A percentile compares a stretch with the other conserved stretches of the same genome.
Conservation (phyloP, 1,140 invertebrate genomes). For the Drosophila punjabiensis region DNA sequence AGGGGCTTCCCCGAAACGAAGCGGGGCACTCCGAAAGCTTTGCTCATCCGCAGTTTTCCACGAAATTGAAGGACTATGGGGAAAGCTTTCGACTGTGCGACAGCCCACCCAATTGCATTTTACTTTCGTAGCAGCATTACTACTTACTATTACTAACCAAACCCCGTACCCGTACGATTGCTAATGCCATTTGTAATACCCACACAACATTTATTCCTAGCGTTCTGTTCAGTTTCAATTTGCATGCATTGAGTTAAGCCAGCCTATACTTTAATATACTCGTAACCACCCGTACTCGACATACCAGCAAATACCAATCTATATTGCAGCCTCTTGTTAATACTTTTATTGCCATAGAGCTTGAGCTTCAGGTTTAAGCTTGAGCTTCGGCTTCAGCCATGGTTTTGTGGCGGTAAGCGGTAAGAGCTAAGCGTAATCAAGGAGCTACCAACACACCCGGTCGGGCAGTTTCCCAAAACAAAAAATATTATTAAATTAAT, state of each 20-base stretch:
- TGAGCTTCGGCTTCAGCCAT: constrained; percentile 22
- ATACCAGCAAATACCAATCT: constrained; percentile 57
- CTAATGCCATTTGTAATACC: constrained; percentile 66
- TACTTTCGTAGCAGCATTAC: constrained; percentile 59
- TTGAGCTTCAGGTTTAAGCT: constrained; percentile 2
- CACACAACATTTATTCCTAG: constrained; percentile 69
- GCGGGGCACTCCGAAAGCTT: constrained; percentile 63
- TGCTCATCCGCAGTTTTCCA: constrained; percentile 53
- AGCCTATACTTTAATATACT: constrained; percentile 60
- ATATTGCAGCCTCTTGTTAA: constrained; percentile 62
- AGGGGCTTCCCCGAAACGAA: constrained; percentile 40
- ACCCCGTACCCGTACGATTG: constrained; percentile 49
- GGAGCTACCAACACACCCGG: constrained; percentile 15
- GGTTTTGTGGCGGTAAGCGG: constrained; percentile 37
- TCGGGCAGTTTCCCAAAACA: background rate
- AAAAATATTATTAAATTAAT: background rate
- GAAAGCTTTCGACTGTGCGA: constrained; percentile 73
- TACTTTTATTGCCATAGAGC: constrained; percentile 7
- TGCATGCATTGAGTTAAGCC: constrained; percentile 75
- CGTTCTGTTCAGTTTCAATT: constrained; percentile 72
- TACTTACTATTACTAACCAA: constrained; percentile 62
- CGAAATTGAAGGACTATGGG: constrained; percentile 44
- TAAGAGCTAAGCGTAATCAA: constrained; percentile 29
- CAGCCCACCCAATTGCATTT: constrained; percentile 57
- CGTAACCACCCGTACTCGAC: constrained; percentile 56